Conservation (phyloP, 2,888 invertebrate genomes). For the Tipula unca region DNA sequence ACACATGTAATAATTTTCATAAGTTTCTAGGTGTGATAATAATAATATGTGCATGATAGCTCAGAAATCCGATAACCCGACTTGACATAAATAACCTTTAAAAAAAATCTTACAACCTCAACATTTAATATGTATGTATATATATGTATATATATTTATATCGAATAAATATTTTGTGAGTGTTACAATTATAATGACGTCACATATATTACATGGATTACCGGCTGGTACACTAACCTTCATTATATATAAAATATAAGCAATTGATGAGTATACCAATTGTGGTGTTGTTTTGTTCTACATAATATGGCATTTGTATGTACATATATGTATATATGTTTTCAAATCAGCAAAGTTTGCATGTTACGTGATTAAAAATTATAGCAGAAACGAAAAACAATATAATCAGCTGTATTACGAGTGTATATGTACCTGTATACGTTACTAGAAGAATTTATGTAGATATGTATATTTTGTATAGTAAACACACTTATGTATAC, state of each 20-base stretch:
- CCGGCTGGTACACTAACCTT: background rate
- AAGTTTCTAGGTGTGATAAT: background rate
- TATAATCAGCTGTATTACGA: too few relatives aligned
- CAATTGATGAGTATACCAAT: background rate
- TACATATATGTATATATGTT: background rate
- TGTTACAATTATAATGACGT: background rate
- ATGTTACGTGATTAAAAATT: background rate
- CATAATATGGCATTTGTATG: too few relatives aligned
- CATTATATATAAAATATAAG: background rate
- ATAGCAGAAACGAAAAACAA: background rate
- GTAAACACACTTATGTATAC: too few relatives aligned
- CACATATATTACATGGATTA: background rate
- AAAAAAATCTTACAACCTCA: background rate
- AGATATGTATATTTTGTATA: too few relatives aligned
- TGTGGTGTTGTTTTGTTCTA: too few relatives aligned
- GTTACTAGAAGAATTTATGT: too few relatives aligned
- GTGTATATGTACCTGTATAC: too few relatives aligned
- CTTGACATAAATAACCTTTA: background rate
- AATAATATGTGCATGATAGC: background rate
- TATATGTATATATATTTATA: too few relatives aligned
- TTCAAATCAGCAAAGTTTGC: background rate
- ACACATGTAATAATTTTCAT: too few relatives aligned
- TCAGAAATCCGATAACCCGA: background rate
- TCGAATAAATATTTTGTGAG: background rate
- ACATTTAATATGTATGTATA: background rate